These are phyloP conservation scores for Zootermopsis nevadensis DNA, from an alignment of 2,888 invertebrate species.

Conservation along the genomic window DNA sequence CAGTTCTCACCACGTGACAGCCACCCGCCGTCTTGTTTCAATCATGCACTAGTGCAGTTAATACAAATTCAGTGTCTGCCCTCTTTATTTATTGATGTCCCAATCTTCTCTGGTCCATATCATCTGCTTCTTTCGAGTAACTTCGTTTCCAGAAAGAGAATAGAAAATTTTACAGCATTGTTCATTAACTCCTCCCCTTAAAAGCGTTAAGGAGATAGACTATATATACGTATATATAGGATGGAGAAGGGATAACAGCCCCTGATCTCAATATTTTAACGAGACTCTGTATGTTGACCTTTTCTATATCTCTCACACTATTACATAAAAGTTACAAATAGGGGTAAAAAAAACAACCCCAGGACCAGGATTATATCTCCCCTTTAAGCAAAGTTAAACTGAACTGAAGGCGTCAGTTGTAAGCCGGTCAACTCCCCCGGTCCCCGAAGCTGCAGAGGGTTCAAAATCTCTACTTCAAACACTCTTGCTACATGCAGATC, in stretches of 20 bases:
- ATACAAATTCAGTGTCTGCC: background rate
- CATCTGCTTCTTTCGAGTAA: background rate
- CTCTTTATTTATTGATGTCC: background rate
- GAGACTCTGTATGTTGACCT: slow-evolving; percentile 30
- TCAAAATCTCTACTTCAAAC: slow-evolving; percentile 39
- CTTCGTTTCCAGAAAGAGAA: slow-evolving; percentile 20
- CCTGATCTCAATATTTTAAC: slow-evolving; percentile 33
- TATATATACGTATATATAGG: background rate
- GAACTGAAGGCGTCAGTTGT: slow-evolving; percentile 22
- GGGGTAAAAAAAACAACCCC: background rate
- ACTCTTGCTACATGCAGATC: background rate
- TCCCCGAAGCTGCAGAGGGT: background rate
- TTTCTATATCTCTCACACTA: background rate
- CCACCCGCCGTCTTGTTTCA: no score
- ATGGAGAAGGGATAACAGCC: background rate
- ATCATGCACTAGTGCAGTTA: no score
- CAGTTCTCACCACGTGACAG: no score
- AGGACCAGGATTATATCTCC: slow-evolving; percentile 9
- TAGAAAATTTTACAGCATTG: slow-evolving; percentile 8
- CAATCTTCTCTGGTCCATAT: background rate
- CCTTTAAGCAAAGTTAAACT: slow-evolving; percentile 23
- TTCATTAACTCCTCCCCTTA: slow-evolving; percentile 1
- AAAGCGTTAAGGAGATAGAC: slow-evolving; percentile 17
- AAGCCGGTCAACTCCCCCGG: background rate
- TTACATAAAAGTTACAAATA: background rate